Conservation (phyloP, 2,797 vertebrate genomes). For the Darevskia nairensis region DNA sequence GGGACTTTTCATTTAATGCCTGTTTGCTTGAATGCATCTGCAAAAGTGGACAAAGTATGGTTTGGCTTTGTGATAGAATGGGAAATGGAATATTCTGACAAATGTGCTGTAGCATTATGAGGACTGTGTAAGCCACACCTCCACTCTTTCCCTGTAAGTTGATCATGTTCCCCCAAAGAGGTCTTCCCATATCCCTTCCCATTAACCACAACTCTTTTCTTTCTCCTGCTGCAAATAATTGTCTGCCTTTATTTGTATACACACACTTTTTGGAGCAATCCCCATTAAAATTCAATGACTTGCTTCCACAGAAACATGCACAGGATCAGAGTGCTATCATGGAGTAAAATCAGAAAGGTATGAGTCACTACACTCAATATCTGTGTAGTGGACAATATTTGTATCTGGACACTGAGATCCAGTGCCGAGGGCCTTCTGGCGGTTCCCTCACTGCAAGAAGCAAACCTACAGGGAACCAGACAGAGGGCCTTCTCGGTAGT, state of each 20-base stretch:
- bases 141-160: not conserved
- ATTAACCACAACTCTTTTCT: not conserved
- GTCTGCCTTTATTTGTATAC: not conserved
- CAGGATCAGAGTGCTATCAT: not conserved
- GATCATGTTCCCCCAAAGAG: not conserved
- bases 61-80: constrained; percentile 61
- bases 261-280: not conserved
- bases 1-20: constrained; percentile 63
- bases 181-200: not conserved
- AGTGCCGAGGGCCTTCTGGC: too few species aligned
- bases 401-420: too few species aligned
- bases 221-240: not conserved
- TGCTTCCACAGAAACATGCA: not conserved
- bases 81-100: not conserved
- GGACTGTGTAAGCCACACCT: not conserved
- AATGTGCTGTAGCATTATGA: not conserved
- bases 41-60: constrained; percentile 55
- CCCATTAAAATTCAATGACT: not conserved
- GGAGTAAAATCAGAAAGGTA: not conserved
- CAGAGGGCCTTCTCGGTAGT: too few species aligned
- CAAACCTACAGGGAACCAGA: too few species aligned
- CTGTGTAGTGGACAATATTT: too few species aligned
- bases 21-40: constrained; percentile 52
- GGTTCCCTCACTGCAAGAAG: too few species aligned
- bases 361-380: not conserved